Conservation (phyloP, 2,797 vertebrate genomes). For the Melanogrammus aeglefinus region DNA sequence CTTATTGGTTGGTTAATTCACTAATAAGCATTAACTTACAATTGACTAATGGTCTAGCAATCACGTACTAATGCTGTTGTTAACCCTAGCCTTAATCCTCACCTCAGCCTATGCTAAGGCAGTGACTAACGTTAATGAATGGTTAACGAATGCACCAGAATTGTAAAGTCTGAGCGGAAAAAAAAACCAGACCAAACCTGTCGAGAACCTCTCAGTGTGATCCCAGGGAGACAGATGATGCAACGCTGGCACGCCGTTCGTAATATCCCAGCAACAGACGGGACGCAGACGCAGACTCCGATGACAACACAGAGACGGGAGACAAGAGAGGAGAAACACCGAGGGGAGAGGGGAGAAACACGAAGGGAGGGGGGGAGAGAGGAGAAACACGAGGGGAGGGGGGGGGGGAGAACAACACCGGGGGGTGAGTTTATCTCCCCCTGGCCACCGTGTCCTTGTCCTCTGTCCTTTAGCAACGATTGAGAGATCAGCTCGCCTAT, state of each 20-base stretch:
- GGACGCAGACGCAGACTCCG: background rate
- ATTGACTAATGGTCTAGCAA: too few relatives aligned
- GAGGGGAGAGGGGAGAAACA: conserved; percentile 55
- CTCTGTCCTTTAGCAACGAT: conserved; percentile 56
- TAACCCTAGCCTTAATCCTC: too few relatives aligned
- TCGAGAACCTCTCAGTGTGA: background rate
- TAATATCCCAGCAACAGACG: background rate
- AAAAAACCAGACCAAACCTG: background rate
- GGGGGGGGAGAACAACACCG: conserved; percentile 32
- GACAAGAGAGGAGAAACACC: conserved; percentile 28
- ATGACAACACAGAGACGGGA: background rate
- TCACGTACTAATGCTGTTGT: too few relatives aligned
- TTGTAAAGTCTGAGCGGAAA: background rate
- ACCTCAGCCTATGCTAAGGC: too few relatives aligned
- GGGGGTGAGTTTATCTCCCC: conserved; percentile 19
- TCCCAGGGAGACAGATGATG: background rate
- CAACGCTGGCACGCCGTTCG: background rate
- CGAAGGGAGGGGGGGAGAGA: conserved; percentile 6
- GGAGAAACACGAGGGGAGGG: background rate
- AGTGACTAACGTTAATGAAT: too few relatives aligned
- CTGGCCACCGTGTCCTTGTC: conserved; percentile 62
- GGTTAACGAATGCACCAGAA: too few relatives aligned
- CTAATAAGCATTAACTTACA: too few relatives aligned
- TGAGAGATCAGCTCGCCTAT: conserved; percentile 47
- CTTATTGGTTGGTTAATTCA: too few relatives aligned